Conservation (phyloP, 53 echinoderm and acorn worm species). For the Astropecten irregularis region DNA sequence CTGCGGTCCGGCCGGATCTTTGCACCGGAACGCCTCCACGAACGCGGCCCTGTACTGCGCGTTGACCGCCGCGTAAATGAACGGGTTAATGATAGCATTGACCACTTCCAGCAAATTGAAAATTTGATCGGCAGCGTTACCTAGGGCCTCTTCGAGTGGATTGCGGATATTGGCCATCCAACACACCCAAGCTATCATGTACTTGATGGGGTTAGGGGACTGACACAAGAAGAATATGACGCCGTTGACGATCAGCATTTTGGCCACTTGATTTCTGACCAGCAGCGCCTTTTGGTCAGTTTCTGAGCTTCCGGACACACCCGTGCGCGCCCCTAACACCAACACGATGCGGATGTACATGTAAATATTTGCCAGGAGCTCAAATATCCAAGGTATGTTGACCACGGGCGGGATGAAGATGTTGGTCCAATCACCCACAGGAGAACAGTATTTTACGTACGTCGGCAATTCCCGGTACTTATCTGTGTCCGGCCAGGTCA, state of each 20-base stretch:
- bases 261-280: slow-evolving; percentile 7
- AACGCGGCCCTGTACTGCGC: neutral
- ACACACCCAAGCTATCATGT: neutral
- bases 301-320: neutral
- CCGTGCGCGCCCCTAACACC: neutral
- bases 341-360: neutral
- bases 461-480: no score
- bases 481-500: no score
- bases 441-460: no score
- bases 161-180: neutral
- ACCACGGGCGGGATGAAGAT: no score
- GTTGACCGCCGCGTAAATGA: slow-evolving; percentile 6
- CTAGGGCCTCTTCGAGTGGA: neutral
- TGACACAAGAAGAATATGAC: slow-evolving; percentile 6
- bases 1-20: no score
- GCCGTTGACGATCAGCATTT: slow-evolving; percentile 13
- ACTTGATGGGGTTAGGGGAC: neutral
- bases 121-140: neutral
- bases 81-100: slow-evolving; percentile 10
- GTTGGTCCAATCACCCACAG: no score
- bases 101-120: neutral
- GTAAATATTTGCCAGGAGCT: no score
- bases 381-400: no score
- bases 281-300: no score
- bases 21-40: neutral